These are phyloP conservation scores for Lutraria rhynchaena DNA, from an alignment of 1,140 invertebrate species.

Conservation along the genomic window DNA sequence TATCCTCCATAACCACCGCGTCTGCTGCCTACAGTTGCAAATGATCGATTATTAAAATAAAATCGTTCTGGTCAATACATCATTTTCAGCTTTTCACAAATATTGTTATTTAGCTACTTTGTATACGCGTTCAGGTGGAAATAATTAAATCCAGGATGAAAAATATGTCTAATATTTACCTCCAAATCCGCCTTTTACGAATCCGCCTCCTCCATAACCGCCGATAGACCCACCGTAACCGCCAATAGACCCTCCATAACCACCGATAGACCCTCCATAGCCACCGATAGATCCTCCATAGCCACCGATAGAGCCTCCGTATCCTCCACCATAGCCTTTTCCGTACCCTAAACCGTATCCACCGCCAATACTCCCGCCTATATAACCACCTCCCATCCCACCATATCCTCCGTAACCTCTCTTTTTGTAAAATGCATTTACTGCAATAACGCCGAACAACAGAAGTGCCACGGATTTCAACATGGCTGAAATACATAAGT, in stretches of 20 bases:
- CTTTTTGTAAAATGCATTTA: neutral
- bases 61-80: too few relatives aligned
- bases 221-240: neutral
- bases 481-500: constrained; percentile 9
- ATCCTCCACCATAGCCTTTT: constrained; percentile 6
- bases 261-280: neutral
- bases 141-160: too few relatives aligned
- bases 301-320: neutral
- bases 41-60: too few relatives aligned
- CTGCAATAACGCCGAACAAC: constrained; percentile 33
- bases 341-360: neutral
- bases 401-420: neutral
- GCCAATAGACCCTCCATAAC: neutral
- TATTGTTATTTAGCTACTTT: too few relatives aligned
- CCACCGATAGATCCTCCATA: neutral
- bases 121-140: too few relatives aligned
- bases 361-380: neutral
- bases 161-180: neutral
- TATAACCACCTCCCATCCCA: neutral
- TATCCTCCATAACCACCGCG: constrained; percentile 5
- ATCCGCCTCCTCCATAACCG: neutral
- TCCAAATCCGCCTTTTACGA: neutral
- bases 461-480: constrained; percentile 20
- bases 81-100: too few relatives aligned
- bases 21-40: too few relatives aligned